A percentile compares a stretch with the other conserved stretches of the same genome.
phyloP scores from a whole-genome alignment of 1,140 invertebrate genomes.

The Nasonia vitripennis region DNA sequence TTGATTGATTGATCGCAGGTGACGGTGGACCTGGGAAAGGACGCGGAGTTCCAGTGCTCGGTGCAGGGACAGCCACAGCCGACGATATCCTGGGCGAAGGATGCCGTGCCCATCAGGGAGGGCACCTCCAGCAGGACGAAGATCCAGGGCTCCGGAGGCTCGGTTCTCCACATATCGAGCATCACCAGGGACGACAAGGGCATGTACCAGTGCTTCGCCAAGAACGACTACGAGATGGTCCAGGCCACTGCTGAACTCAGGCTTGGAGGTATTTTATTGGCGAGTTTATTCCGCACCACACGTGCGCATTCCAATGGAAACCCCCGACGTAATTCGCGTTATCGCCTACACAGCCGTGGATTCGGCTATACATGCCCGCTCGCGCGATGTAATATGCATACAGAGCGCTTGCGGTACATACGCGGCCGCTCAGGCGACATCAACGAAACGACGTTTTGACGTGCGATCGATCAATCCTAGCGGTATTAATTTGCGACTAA shows the following conservation, averaged over 20 bases:
- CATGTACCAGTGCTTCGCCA: slow-evolving; percentile 93
- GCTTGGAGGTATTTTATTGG: slow-evolving; percentile 81
- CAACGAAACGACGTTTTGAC: slow-evolving; percentile 27
- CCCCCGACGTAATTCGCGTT: too few relatives aligned
- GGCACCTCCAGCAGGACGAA: slow-evolving; percentile 72
- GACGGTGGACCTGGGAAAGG: slow-evolving; percentile 87
- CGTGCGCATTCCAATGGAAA: too few relatives aligned
- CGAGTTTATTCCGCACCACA: too few relatives aligned
- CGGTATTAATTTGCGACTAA: slow-evolving; percentile 45
- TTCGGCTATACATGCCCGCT: too few relatives aligned
- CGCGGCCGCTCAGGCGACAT: not conserved
- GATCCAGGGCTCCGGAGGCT: slow-evolving; percentile 67
- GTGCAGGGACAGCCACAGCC: slow-evolving; percentile 89
- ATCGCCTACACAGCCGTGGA: too few relatives aligned
- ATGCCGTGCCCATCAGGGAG: slow-evolving; percentile 83
- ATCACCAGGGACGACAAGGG: slow-evolving; percentile 87
- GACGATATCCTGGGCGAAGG: slow-evolving; percentile 88
- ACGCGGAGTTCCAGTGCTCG: slow-evolving; percentile 89
- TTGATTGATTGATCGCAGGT: slow-evolving; percentile 55
- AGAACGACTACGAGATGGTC: slow-evolving; percentile 89
- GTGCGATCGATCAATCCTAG: slow-evolving; percentile 22
- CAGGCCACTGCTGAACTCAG: slow-evolving; percentile 88
- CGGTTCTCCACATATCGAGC: slow-evolving; percentile 77
- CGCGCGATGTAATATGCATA: not conserved
- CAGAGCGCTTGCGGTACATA: not conserved